Base-by-base conservation (phyloP, 2,888 invertebrate species). In the Hesperia comma region DNA sequence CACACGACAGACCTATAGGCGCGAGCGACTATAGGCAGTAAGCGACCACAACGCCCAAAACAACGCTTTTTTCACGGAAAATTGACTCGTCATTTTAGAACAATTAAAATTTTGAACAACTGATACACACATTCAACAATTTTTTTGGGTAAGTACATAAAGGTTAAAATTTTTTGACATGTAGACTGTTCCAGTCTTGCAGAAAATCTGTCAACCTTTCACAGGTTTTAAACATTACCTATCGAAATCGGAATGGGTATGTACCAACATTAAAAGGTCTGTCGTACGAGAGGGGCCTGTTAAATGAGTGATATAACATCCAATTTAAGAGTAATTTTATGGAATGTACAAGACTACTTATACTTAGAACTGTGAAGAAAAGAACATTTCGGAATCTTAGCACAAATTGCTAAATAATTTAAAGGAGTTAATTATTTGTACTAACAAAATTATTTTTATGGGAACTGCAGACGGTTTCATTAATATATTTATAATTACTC, bases 341-440 rank as follows among this genome's bases (percentile, higher is more conserved):
- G 81, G 80, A 85, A 84, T 85, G 84, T 82, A 78, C 76, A 78
- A 73, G 63, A 71, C 75, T 75, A 80, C 72, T 17, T 61, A 72
- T 69, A 67, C 66, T 69, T 26, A 26, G 14, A 51, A 51, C 19
- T 26, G 14, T 51, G 10, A 49, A 19, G 19, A 49, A 49, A 49
- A 19, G 19, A 49, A 49, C 19, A 4, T 12, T 2, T 7, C 19
- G 17, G n/a, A n/a, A n/a, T n/a, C 17, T 46, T 46, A 46, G 17
- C 46, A 46, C 17, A 46, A 19, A 19, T 10, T 10, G 17, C 14
- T 19, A 5, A 19, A 46, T 46, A 0, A 8, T 46, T 4, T 15
- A 19, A 10, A 21, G 49, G 2, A 49, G 19, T 17, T 19, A 49
- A 49, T 12, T 43, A 15, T 49, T 49, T 19, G 19, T 46, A 19